These are phyloP conservation scores for Brachypteracias leptosomus DNA, from an alignment of 2,113 vertebrate species.

Conservation along the genomic window DNA sequence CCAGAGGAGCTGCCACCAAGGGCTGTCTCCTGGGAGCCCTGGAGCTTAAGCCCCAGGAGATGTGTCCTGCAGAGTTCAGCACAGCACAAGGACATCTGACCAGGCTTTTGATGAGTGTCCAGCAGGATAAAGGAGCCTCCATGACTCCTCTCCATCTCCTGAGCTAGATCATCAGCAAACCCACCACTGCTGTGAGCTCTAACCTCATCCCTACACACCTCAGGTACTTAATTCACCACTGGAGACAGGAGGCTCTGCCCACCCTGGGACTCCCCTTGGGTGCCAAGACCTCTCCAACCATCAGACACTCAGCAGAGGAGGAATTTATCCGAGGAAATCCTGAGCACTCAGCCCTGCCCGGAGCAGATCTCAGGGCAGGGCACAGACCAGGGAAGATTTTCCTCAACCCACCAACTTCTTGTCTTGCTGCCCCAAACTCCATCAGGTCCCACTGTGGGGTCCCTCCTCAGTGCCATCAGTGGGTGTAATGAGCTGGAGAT, in stretches of 20 bases:
- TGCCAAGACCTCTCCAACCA: not conserved
- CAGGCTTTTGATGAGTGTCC: not conserved
- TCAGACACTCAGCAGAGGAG: not conserved
- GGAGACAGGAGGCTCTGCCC: not conserved
- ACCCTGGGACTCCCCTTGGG: not conserved
- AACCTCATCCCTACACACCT: not conserved
- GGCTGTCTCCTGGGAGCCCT: not conserved
- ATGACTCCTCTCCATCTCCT: not conserved
- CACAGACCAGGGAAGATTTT: not conserved
- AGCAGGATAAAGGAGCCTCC: not conserved
- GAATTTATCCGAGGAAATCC: not conserved
- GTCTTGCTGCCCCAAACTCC: not conserved
- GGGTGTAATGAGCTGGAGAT: not conserved
- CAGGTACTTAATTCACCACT: not conserved
- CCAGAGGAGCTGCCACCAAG: not conserved
- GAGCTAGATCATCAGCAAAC: not conserved
- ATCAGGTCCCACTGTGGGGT: not conserved
- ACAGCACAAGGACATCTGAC: not conserved
- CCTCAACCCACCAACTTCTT: not conserved
- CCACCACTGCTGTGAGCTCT: not conserved
- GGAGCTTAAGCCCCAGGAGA: not conserved
- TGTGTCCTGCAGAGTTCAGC: not conserved
- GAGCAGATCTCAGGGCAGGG: not conserved
- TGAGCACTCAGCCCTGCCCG: rapidly evolving
- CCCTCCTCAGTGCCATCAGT: not conserved